Evolutionary conservation across 1,140 invertebrate species (phyloP), one percentile per base, ranked within the genome.

Genomic region (Drosophila ercepeae): DNA sequence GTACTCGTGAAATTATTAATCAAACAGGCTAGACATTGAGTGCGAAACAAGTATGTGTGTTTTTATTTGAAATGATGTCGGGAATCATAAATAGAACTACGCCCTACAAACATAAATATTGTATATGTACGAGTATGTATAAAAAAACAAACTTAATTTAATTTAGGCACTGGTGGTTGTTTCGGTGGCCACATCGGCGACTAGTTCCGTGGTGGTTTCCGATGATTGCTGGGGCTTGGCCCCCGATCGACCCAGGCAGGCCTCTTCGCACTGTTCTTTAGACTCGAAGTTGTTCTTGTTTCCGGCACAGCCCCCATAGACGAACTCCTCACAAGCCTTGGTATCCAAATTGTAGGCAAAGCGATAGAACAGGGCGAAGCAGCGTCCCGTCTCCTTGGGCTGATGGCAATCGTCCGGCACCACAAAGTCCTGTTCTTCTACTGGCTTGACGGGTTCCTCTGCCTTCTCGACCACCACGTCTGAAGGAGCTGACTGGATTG

Each of bases 201-300:
- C 16, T 18, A 34, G 18, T 6, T 78, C 75, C 2, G 74, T 81
- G 1, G 45, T 41, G 21, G 39, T 9, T 14, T 52, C 63, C 0
- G 49, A 29, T 9, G 36, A 14, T 7, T 39, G 36, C 36, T 39
- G 36, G 36, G 36, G 36, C 36, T 16, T 39, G 36, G 39, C 16
- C 9, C 34, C n/a, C 1, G 61, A 18, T 41, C 54, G 65, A 27
- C 54, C 55, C 51, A 89, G 93, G 89, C 96, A 97, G 36, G 93
- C 92, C 52, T 93, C 92, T 64, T 96, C 93, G 91, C 97, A 98
- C 74, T 95, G 94, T 18, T 96, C 94, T 32, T 94, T 92, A 16
- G 93, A 93, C 50, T 94, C 92, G 92, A 98, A 98, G 89, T 97
- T 97, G 91, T 99, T 99, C 21, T 93, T 93, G 91, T 98, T 98